phyloP scores from a whole-genome alignment of 37 sponge, comb jelly and placozoan genomes.

The Eunapius fragilis region DNA sequence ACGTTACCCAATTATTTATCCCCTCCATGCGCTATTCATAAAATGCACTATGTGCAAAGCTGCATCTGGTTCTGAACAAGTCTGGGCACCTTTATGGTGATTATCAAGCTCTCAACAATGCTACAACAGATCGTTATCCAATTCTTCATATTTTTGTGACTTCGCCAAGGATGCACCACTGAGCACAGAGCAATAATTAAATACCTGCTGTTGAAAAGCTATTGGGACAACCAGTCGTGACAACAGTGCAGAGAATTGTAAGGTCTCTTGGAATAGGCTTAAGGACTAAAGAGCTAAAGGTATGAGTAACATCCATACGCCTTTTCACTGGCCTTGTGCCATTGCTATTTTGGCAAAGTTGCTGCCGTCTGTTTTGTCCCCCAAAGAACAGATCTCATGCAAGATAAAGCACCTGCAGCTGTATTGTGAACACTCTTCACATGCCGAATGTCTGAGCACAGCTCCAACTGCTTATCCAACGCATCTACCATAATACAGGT shows the following conservation, averaged over 20 bases:
- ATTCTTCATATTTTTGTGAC: too few species aligned
- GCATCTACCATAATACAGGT: background rate
- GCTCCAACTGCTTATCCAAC: background rate
- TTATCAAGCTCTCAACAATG: too few species aligned
- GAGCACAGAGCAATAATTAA: slow-evolving; percentile 23
- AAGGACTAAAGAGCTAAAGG: slow-evolving; percentile 33
- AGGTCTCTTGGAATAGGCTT: slow-evolving; percentile 14
- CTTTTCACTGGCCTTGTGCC: background rate
- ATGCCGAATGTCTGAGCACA: slow-evolving; percentile 38
- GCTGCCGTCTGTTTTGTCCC: background rate
- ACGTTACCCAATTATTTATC: slow-evolving; percentile 5
- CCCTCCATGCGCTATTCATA: slow-evolving; percentile 2
- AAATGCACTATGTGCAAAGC: slow-evolving; percentile 16
- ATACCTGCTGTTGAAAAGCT: slow-evolving; percentile 25
- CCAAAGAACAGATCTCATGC: too few species aligned
- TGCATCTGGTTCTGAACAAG: too few species aligned
- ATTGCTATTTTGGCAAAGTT: background rate
- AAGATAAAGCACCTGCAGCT: background rate
- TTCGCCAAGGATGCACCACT: too few species aligned
- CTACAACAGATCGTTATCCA: too few species aligned
- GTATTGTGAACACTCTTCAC: slow-evolving; percentile 38
- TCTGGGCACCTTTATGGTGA: too few species aligned
- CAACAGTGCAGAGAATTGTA: slow-evolving; percentile 38
- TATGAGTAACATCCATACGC: background rate
- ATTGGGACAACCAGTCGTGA: slow-evolving; percentile 34